phyloP scores from a whole-genome alignment of 2,113 vertebrate species.

The Crypturellus undulatus region DNA sequence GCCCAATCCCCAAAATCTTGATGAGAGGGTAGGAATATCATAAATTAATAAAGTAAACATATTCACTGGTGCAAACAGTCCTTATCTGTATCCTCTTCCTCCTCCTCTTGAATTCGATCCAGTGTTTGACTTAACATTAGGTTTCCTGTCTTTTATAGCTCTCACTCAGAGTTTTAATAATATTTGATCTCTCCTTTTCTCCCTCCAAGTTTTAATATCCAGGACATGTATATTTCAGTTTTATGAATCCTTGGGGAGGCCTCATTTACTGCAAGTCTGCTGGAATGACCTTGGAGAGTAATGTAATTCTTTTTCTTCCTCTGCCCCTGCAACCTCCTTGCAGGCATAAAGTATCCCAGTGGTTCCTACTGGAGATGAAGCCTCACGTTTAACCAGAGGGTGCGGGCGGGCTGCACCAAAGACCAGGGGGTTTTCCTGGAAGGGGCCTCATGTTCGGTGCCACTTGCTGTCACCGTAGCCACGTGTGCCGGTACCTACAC shows the following conservation, averaged over 20 bases:
- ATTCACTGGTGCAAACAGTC: neutral
- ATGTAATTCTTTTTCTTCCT: neutral
- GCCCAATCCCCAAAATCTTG: neutral
- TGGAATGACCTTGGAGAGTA: constrained; percentile 53
- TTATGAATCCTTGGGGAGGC: constrained; percentile 34
- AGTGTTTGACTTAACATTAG: neutral
- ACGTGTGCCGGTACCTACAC: rapidly evolving
- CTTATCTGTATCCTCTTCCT: neutral
- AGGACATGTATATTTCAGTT: neutral
- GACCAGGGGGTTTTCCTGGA: neutral
- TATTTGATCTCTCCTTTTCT: constrained; percentile 23
- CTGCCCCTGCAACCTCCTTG: neutral
- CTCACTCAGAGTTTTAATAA: constrained; percentile 3
- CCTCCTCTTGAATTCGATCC: constrained; percentile 1
- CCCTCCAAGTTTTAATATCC: neutral
- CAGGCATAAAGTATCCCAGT: neutral
- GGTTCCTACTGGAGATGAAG: neutral
- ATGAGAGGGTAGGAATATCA: neutral
- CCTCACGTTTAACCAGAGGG: neutral
- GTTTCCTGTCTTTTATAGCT: constrained; percentile 48
- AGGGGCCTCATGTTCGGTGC: rapidly evolving
- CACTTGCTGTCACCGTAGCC: rapidly evolving
- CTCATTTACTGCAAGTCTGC: neutral
- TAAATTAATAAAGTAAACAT: constrained; percentile 25
- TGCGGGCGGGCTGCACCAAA: neutral